phyloP scores from a whole-genome alignment of 2,888 invertebrate species.

The Synergus umbraculus region DNA sequence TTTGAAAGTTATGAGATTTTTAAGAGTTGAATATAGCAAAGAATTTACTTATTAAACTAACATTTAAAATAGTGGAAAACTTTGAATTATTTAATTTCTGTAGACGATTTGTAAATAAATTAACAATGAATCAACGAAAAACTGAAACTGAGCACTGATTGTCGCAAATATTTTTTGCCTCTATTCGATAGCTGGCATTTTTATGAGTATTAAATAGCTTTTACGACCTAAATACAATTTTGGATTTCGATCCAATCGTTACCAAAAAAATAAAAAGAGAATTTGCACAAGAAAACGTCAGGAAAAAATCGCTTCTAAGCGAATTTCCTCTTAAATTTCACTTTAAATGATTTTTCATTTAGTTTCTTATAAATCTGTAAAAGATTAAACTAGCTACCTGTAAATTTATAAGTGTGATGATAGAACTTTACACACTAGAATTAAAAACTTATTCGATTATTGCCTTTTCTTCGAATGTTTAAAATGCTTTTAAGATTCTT shows the following conservation, averaged over 20 bases:
- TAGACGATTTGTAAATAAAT: neutral
- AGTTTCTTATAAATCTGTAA: neutral
- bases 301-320: neutral
- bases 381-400: neutral
- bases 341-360: too few relatives aligned
- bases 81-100: too few relatives aligned
- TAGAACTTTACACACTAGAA: slow-evolving; percentile 12
- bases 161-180: slow-evolving; percentile 47
- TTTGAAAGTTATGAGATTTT: neutral
- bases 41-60: neutral
- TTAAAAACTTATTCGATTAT: slow-evolving; percentile 15
- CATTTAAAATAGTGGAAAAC: too few relatives aligned
- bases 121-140: neutral
- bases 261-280: slow-evolving; percentile 27
- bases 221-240: slow-evolving; percentile 39
- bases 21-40: neutral
- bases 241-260: neutral
- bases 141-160: slow-evolving; percentile 36
- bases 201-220: slow-evolving; percentile 54
- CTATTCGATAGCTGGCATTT: slow-evolving; percentile 55
- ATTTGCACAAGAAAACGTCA: neutral
- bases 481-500: neutral
- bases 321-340: neutral
- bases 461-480: neutral
- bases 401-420: slow-evolving; percentile 1